Evolutionary conservation across 2,888 invertebrate genomes (phyloP), one percentile per base, ranked within the genome.

Genomic region (Hypomecis punctinalis): DNA sequence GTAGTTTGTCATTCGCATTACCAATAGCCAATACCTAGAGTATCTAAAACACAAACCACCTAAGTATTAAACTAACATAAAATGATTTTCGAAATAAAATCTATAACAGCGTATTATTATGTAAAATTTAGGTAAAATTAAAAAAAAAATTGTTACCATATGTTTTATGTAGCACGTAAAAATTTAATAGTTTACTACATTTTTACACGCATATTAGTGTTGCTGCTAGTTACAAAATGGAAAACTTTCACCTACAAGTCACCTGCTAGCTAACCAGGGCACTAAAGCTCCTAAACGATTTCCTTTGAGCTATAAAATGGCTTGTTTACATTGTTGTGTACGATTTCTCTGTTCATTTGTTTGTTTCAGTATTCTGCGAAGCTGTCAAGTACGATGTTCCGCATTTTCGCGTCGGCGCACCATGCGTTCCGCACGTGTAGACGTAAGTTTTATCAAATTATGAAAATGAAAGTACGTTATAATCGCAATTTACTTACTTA

Each of bases 271-370:
- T 9, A 8, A 56, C 23, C 39, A n/a, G n/a, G n/a, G 46, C 39
- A 56, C 23, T 56, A 37, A 37, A 52, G 40, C 52, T 53, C 52
- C 58, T 49, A 59, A 65, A 65, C 65, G 65, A 65, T 65, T 66
- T 66, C 65, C 65, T 61, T 48, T 46, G 13, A 59, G 62, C 59
- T 35, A 56, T 59, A 64, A 52, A 67, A 47, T 51, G 11, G 33
- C n/a, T 10, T 61, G 57, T 54, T 67, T 49, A 63, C 56, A 54
- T 63, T 67, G 59, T 63, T 63, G 60, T 45, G 36, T 58, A 61
- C 48, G 58, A 57, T 63, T 58, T 61, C 61, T 47, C 63, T 54
- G 48, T 54, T 58, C 60, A 51, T 61, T 55, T 39, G 45, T 42
- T 61, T 58, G 54, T 49, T 63, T 47, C 48, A 45, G 10, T 57